Evolutionary conservation across 2,113 vertebrate genomes (phyloP).

Genomic region (Fregata magnificens): DNA sequence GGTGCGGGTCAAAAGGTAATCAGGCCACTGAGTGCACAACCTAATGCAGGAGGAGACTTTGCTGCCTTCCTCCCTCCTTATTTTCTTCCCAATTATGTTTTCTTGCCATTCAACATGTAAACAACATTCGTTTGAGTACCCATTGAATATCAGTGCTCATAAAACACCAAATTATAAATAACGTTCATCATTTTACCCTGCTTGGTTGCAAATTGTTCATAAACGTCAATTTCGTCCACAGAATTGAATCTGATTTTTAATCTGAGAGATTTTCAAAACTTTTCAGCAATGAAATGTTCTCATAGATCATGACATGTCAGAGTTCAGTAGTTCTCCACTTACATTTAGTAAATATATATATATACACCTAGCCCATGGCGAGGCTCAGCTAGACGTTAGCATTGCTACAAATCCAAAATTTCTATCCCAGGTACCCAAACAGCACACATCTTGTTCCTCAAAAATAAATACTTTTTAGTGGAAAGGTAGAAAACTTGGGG

Average conservation of each 20-base stretch:
- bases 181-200: background rate
- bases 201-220: background rate
- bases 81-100: background rate
- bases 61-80: background rate
- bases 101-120: background rate
- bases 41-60: background rate
- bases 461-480: background rate
- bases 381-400: background rate
- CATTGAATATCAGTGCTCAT: background rate
- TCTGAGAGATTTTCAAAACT: background rate
- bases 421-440: background rate
- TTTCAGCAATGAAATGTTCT: background rate
- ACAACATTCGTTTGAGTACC: background rate
- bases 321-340: background rate
- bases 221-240: background rate
- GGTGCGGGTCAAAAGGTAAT: background rate
- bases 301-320: background rate
- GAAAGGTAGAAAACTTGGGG: background rate
- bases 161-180: background rate
- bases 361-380: background rate
- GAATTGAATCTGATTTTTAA: background rate
- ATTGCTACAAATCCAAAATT: background rate
- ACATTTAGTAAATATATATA: background rate
- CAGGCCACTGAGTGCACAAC: background rate
- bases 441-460: background rate